phyloP scores from a whole-genome alignment of 2,113 vertebrate species.

The Stictonetta naevosa region DNA sequence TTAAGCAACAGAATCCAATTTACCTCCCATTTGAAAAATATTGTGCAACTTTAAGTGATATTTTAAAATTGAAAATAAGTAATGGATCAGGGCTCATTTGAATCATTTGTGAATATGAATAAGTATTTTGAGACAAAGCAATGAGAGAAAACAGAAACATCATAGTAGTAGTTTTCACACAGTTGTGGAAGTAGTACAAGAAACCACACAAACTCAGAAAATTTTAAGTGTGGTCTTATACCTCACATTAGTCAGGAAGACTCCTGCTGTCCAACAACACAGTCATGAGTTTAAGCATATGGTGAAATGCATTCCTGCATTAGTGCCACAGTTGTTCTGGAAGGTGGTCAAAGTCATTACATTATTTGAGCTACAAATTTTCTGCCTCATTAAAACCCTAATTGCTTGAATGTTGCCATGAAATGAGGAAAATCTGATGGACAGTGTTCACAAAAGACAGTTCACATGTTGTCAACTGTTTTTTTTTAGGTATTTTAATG shows the following conservation, averaged over 20 bases:
- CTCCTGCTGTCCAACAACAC: neutral
- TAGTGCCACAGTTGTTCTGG: conserved; percentile 11
- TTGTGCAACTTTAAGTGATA: neutral
- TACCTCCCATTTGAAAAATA: neutral
- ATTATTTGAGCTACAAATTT: conserved; percentile 46
- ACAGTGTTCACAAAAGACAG: neutral
- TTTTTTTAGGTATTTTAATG: neutral
- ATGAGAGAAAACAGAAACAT: neutral
- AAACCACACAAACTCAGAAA: neutral
- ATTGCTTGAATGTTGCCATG: conserved; percentile 32
- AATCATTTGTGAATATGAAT: neutral
- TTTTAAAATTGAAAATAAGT: conserved; percentile 16
- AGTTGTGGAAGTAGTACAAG: neutral
- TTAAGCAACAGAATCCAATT: neutral
- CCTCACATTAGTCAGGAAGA: neutral
- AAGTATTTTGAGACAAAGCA: neutral
- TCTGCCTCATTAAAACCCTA: conserved; percentile 60
- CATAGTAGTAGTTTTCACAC: neutral
- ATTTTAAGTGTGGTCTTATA: neutral
- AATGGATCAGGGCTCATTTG: neutral
- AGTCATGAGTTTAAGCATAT: neutral
- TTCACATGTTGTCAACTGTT: neutral
- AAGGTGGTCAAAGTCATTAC: conserved; percentile 32
- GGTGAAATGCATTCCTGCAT: conserved; percentile 25
- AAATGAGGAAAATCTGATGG: conserved; percentile 47